Evolutionary conservation across 1,140 invertebrate genomes (phyloP).

Genomic region (Drosophila albomicans): DNA sequence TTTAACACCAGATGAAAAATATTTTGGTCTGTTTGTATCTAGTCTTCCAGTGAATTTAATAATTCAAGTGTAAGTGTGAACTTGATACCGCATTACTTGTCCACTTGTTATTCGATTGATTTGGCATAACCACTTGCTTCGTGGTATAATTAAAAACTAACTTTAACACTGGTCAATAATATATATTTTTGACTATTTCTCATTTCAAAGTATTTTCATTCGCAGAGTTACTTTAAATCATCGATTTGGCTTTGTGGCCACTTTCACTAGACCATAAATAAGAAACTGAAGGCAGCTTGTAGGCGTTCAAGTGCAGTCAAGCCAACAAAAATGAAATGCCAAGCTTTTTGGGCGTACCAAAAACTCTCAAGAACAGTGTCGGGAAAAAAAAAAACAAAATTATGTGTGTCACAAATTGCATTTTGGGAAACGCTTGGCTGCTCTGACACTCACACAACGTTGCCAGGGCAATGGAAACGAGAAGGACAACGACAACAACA

Average conservation of each 20-base stretch:
- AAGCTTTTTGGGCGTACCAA: constrained; percentile 32
- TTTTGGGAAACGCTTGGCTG: constrained; percentile 42
- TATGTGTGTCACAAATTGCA: constrained; percentile 45
- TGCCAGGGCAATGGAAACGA: background rate
- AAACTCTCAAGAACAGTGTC: background rate
- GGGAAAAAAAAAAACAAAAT: constrained; percentile 6
- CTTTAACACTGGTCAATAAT: too few species aligned
- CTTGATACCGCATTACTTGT: too few species aligned
- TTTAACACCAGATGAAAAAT: too few species aligned
- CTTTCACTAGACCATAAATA: constrained; percentile 50
- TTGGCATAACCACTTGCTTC: too few species aligned
- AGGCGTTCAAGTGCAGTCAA: constrained; percentile 53
- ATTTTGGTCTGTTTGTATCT: too few species aligned
- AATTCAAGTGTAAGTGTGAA: too few species aligned
- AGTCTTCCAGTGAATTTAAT: too few species aligned
- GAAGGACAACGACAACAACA: background rate
- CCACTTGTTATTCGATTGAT: too few species aligned
- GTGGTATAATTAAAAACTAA: too few species aligned
- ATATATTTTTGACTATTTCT: too few species aligned
- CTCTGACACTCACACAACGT: constrained; percentile 3
- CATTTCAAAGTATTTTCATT: background rate
- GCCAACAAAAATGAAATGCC: constrained; percentile 49
- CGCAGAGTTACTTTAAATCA: constrained; percentile 2
- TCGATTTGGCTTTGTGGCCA: constrained; percentile 23
- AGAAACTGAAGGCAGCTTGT: constrained; percentile 42